These are phyloP conservation scores for Dendrolimus pini DNA, from an alignment of 2,888 invertebrate genomes.

Conservation along the genomic window DNA sequence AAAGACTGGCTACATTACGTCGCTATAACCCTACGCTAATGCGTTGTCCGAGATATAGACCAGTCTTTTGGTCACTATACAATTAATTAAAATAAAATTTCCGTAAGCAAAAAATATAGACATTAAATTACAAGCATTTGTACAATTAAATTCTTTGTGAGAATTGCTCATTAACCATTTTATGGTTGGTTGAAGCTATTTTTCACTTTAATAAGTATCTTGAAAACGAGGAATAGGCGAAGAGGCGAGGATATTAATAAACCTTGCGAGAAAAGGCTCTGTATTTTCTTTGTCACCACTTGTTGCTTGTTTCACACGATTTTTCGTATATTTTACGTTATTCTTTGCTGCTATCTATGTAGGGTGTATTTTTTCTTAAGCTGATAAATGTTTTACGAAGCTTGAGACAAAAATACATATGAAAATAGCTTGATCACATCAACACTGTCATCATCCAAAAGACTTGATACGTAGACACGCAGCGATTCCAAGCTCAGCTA, in stretches of 20 bases:
- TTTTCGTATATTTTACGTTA: slow-evolving; percentile 19
- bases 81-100: too few species aligned
- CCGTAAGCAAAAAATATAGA: too few species aligned
- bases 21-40: too few species aligned
- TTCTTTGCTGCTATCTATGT: not conserved
- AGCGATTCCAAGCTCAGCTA: too few species aligned
- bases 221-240: slow-evolving; percentile 19
- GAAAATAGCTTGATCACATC: too few species aligned
- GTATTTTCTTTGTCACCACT: slow-evolving; percentile 39
- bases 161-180: slow-evolving; percentile 10
- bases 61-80: too few species aligned
- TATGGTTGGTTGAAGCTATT: slow-evolving; percentile 14
- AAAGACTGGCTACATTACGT: too few species aligned
- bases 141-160: not conserved
- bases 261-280: slow-evolving; percentile 27
- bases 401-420: too few species aligned
- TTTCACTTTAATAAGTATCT: slow-evolving; percentile 15
- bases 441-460: too few species aligned
- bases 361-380: not conserved
- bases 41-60: too few species aligned
- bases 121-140: too few species aligned
- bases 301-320: slow-evolving; percentile 40
- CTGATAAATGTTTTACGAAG: not conserved
- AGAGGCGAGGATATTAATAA: slow-evolving; percentile 36
- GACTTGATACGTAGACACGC: too few species aligned